Conservation (phyloP, 2,888 invertebrate genomes). For the Hymenopus coronatus region DNA sequence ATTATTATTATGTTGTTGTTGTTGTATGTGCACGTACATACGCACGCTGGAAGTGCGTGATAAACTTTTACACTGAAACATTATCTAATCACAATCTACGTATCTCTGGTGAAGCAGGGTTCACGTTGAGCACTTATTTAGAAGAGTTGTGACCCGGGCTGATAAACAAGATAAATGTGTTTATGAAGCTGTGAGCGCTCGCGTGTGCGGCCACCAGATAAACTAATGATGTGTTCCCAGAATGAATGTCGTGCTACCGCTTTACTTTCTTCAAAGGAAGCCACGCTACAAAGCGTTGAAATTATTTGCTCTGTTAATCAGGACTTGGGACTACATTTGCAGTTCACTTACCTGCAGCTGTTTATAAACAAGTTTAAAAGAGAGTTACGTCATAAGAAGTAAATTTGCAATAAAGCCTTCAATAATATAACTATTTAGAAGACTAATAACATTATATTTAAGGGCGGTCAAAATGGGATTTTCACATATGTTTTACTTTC, state of each 20-base stretch:
- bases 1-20: too few relatives aligned
- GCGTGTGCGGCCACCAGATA: neutral
- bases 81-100: neutral
- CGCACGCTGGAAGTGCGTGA: too few relatives aligned
- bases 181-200: neutral
- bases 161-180: neutral
- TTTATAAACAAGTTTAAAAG: too few relatives aligned
- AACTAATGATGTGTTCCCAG: neutral
- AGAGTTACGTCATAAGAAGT: too few relatives aligned
- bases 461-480: too few relatives aligned
- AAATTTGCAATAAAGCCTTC: too few relatives aligned
- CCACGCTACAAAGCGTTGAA: neutral
- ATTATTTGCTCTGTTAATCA: neutral
- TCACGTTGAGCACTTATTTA: neutral
- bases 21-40: too few relatives aligned
- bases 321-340: too few relatives aligned
- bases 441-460: too few relatives aligned
- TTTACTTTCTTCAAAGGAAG: neutral
- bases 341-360: too few relatives aligned
- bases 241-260: neutral
- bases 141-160: neutral
- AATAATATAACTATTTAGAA: too few relatives aligned
- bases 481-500: too few relatives aligned
- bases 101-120: neutral
- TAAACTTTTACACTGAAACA: neutral